Percentiles rank a stretch among this genome's conserved stretches.
These are phyloP conservation scores for Amniataba percoides DNA, from an alignment of 2,797 vertebrate genomes.

Conservation along the genomic window DNA sequence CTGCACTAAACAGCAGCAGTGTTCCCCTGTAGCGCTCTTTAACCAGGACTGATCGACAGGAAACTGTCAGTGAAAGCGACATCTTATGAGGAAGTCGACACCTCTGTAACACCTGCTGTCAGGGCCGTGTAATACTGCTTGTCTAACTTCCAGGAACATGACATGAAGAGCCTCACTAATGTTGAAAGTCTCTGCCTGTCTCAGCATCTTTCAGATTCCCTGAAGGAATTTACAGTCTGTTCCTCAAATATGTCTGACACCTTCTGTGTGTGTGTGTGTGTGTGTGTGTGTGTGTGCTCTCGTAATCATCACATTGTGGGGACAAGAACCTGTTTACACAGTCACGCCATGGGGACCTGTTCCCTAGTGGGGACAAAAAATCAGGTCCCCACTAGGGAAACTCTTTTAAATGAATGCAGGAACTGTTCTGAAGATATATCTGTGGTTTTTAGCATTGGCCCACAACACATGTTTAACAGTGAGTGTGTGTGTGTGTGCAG, in stretches of 20 bases:
- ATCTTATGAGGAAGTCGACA: slow-evolving; percentile 5
- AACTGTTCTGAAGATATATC: too few relatives aligned
- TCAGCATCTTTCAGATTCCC: slow-evolving; percentile 11
- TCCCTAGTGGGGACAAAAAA: too few relatives aligned
- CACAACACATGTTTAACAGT: too few relatives aligned
- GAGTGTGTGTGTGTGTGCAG: too few relatives aligned
- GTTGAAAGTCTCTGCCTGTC: background rate
- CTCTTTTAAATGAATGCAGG: too few relatives aligned
- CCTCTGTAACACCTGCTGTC: slow-evolving; percentile 29
- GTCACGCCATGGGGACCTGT: too few relatives aligned
- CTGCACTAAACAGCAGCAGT: background rate
- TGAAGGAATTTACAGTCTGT: background rate
- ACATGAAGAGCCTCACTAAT: slow-evolving; percentile 7
- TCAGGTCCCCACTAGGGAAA: too few relatives aligned
- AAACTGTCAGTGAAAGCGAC: slow-evolving; percentile 9
- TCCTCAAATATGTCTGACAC: background rate
- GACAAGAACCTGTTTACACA: too few relatives aligned
- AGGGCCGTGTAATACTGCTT: slow-evolving; percentile 23
- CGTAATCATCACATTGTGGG: background rate
- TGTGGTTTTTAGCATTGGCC: too few relatives aligned
- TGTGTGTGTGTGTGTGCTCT: background rate
- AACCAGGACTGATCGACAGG: slow-evolving; percentile 12
- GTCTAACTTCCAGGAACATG: slow-evolving; percentile 12
- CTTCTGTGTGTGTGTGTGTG: background rate
- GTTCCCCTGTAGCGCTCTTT: background rate